Evolutionary conservation across 2,113 vertebrate species (phyloP).

Genomic region (Alligator mississippiensis): DNA sequence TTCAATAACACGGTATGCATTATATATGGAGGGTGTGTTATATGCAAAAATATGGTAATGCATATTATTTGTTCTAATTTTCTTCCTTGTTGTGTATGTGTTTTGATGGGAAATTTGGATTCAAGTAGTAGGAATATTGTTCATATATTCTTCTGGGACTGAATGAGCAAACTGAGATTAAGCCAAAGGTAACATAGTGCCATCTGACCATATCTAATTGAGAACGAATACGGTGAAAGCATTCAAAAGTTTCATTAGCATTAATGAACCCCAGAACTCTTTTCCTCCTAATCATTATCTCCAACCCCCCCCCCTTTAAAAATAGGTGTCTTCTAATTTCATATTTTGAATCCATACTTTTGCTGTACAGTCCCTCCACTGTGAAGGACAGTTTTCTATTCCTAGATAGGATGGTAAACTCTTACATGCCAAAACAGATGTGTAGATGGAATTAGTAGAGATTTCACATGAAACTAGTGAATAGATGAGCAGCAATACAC

Average conservation of each 20-base stretch:
- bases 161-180: no score
- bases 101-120: neutral
- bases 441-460: neutral
- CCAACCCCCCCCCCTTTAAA: neutral
- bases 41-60: no score
- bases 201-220: neutral
- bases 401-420: neutral
- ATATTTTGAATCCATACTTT: neutral
- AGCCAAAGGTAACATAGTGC: neutral
- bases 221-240: neutral
- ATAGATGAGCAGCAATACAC: neutral
- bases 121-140: no score
- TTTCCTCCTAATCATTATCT: neutral
- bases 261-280: no score
- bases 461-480: accelerated
- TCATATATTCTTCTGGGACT: no score
- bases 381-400: neutral
- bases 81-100: no score
- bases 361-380: neutral
- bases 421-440: neutral
- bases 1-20: no score
- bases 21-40: no score
- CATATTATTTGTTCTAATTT: no score
- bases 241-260: no score
- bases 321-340: neutral